These are phyloP conservation scores for Ophion ellenae DNA, from an alignment of 2,888 invertebrate genomes.

Conservation along the genomic window DNA sequence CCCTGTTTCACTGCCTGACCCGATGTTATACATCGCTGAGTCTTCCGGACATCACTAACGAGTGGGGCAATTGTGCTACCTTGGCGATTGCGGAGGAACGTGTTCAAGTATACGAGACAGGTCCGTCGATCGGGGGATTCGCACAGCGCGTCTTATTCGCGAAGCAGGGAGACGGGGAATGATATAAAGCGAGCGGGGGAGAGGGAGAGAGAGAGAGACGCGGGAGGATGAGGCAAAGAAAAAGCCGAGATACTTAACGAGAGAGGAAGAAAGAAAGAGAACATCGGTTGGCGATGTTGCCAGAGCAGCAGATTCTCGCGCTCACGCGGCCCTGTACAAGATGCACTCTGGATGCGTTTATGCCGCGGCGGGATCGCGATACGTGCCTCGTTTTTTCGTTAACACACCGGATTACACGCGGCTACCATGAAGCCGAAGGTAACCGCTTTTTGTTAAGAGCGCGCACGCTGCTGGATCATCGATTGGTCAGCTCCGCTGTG, in stretches of 20 bases:
- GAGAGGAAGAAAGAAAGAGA: slow-evolving; percentile 29
- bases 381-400: slow-evolving; percentile 67
- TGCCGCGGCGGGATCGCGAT: slow-evolving; percentile 40
- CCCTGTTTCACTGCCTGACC: background rate
- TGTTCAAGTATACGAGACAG: slow-evolving; percentile 2
- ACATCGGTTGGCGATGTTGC: slow-evolving; percentile 59
- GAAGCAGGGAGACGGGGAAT: background rate
- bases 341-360: slow-evolving; percentile 38
- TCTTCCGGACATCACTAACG: background rate
- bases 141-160: slow-evolving; percentile 23
- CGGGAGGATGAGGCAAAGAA: slow-evolving; percentile 50
- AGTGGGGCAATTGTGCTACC: slow-evolving; percentile 17
- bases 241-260: slow-evolving; percentile 42
- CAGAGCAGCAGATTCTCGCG: slow-evolving; percentile 38
- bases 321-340: background rate
- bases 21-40: background rate
- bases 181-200: no score
- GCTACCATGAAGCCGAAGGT: slow-evolving; percentile 76
- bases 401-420: slow-evolving; percentile 78
- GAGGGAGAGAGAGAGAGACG: slow-evolving; percentile 26
- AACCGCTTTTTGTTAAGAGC: slow-evolving; percentile 76
- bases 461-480: slow-evolving; percentile 64
- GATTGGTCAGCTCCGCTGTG: slow-evolving; percentile 52
- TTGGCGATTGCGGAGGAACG: background rate
- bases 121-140: slow-evolving; percentile 14